phyloP scores from a whole-genome alignment of 2,888 invertebrate species.

The Monoplex corrugatus region DNA sequence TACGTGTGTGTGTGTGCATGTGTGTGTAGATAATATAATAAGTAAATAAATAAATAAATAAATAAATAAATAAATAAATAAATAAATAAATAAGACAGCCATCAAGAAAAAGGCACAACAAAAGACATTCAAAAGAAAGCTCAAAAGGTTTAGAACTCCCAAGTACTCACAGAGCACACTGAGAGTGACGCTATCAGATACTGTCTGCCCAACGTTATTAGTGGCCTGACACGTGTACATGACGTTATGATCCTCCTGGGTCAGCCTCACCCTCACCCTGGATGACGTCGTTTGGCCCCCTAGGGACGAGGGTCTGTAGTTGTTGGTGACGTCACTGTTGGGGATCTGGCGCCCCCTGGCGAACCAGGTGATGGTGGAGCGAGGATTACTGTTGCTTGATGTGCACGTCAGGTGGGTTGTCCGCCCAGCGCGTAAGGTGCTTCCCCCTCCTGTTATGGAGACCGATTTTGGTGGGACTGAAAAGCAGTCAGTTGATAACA shows the following conservation, averaged over 20 bases:
- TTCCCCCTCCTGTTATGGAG: conserved; percentile 94
- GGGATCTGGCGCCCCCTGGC: conserved; percentile 76
- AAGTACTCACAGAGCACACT: conserved; percentile 93
- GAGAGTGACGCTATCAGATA: conserved; percentile 94
- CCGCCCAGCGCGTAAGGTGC: conserved; percentile 92
- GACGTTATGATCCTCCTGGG: conserved; percentile 85
- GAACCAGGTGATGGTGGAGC: conserved; percentile 81
- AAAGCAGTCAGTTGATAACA: too few species aligned
- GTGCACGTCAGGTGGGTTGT: conserved; percentile 92
- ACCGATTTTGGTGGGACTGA: conserved; percentile 95
- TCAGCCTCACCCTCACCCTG: conserved; percentile 89
- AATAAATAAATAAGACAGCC: too few species aligned
- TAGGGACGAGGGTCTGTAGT: conserved; percentile 83
- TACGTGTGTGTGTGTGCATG: neutral
- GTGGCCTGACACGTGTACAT: conserved; percentile 94
- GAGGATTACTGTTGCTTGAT: conserved; percentile 91
- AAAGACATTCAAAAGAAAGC: too few species aligned
- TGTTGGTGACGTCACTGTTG: conserved; percentile 45
- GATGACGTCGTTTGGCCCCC: conserved; percentile 96
- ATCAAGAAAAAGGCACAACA: too few species aligned
- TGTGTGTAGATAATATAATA: too few species aligned
- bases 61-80: too few species aligned
- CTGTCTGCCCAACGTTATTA: conserved; percentile 93
- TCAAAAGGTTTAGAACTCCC: neutral
- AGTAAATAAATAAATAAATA: too few species aligned